These are phyloP conservation scores for Ptychobarbus kaznakovi DNA, from an alignment of 2,797 vertebrate species.

Conservation along the genomic window DNA sequence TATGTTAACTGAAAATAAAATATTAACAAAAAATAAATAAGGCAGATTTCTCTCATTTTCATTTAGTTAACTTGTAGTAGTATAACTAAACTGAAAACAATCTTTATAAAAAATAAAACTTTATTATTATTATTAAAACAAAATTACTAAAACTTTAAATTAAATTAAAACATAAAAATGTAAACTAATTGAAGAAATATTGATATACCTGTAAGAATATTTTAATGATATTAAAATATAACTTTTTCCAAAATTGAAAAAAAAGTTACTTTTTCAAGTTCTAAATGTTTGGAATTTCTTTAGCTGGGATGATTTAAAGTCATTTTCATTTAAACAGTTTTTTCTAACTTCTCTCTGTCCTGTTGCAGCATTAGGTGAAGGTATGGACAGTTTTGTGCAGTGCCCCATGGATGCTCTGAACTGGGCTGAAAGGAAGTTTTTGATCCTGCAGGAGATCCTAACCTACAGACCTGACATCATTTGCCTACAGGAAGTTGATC, in stretches of 20 bases:
- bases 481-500: slow-evolving; percentile 96
- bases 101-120: no score
- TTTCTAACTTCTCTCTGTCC: background rate
- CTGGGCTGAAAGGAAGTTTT: slow-evolving; percentile 93
- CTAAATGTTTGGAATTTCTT: background rate
- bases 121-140: no score
- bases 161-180: background rate
- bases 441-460: slow-evolving; percentile 95
- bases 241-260: background rate
- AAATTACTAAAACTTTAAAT: background rate
- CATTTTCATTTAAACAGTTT: background rate
- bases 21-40: background rate
- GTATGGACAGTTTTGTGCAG: slow-evolving; percentile 90
- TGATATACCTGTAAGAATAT: background rate
- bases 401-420: slow-evolving; percentile 92
- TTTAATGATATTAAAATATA: background rate
- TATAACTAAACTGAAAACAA: no score
- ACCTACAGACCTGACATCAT: slow-evolving; percentile 90
- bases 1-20: background rate
- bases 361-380: slow-evolving; percentile 90
- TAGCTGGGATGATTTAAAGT: background rate
- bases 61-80: background rate
- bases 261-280: background rate
- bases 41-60: background rate
- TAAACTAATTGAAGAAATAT: background rate